These are phyloP conservation scores for Pelvicachromis taeniatus DNA, from an alignment of 2,113 vertebrate genomes.

Conservation along the genomic window DNA sequence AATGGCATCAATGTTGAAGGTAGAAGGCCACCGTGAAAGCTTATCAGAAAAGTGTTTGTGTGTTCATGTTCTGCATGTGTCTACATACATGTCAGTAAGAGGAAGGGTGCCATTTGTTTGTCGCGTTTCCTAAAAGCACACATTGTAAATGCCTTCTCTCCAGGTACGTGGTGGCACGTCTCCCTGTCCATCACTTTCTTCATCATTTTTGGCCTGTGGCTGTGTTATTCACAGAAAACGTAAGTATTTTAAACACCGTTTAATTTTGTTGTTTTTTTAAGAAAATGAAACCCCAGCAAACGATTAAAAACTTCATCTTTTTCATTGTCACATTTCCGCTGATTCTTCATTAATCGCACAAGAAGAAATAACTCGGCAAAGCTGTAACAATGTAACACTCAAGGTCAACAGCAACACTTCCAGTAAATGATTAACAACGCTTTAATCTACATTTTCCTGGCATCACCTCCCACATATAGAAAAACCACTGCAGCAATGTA, in stretches of 20 bases:
- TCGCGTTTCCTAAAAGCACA: too few relatives aligned
- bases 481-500: constrained; percentile 48
- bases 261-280: not conserved
- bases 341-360: not conserved
- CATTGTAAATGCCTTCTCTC: not conserved
- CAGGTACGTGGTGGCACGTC: not conserved
- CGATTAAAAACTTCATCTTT: not conserved
- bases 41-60: not conserved
- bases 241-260: constrained; percentile 4
- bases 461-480: constrained; percentile 59
- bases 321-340: not conserved
- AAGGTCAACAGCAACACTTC: constrained; percentile 36
- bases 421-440: constrained; percentile 52
- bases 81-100: not conserved
- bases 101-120: not conserved
- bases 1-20: not conserved
- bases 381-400: not conserved
- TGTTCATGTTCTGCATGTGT: not conserved
- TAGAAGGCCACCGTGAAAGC: too few relatives aligned
- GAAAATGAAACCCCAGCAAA: not conserved
- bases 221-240: constrained; percentile 19
- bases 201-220: not conserved
- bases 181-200: fast-evolving
- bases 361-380: not conserved
- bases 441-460: constrained; percentile 35